Percentiles rank a stretch among this genome's conserved stretches.
These are phyloP conservation scores for Micromesistius poutassou DNA, from an alignment of 2,797 vertebrate species.

Conservation along the genomic window DNA sequence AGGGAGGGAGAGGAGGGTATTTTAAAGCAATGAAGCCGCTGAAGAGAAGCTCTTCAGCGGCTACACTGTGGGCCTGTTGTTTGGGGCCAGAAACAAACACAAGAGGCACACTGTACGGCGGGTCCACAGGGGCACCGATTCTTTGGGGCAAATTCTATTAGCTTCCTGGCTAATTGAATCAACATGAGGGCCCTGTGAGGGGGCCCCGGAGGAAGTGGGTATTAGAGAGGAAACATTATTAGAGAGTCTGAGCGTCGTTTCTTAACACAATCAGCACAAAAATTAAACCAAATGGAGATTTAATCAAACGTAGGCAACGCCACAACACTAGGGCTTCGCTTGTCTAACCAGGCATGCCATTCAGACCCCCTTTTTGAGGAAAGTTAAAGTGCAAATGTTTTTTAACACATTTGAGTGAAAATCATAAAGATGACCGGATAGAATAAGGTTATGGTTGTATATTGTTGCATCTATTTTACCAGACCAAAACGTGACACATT, in stretches of 20 bases:
- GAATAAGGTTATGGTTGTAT: too few species aligned
- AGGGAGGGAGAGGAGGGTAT: constrained; percentile 20
- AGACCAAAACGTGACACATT: too few species aligned
- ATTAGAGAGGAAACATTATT: constrained; percentile 63
- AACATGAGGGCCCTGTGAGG: constrained; percentile 54
- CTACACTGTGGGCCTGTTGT: constrained; percentile 51
- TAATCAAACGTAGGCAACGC: constrained; percentile 32
- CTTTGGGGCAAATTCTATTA: constrained; percentile 61
- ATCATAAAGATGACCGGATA: too few species aligned
- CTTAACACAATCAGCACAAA: constrained; percentile 55
- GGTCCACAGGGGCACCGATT: constrained; percentile 49
- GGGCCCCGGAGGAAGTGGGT: constrained; percentile 59
- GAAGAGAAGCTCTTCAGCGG: constrained; percentile 30
- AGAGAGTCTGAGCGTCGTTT: constrained; percentile 47
- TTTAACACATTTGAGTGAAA: too few species aligned
- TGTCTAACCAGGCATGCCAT: background rate
- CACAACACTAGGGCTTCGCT: constrained; percentile 27
- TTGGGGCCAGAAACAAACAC: constrained; percentile 25
- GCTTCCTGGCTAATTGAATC: constrained; percentile 64
- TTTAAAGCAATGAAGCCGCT: constrained; percentile 37
- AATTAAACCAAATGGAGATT: constrained; percentile 35
- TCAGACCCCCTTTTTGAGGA: background rate
- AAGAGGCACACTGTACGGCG: constrained; percentile 48
- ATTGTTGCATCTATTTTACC: too few species aligned
- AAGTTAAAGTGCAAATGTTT: background rate